Evolutionary conservation across 2,797 vertebrate species (phyloP).

Genomic region (Chelon auratus): DNA sequence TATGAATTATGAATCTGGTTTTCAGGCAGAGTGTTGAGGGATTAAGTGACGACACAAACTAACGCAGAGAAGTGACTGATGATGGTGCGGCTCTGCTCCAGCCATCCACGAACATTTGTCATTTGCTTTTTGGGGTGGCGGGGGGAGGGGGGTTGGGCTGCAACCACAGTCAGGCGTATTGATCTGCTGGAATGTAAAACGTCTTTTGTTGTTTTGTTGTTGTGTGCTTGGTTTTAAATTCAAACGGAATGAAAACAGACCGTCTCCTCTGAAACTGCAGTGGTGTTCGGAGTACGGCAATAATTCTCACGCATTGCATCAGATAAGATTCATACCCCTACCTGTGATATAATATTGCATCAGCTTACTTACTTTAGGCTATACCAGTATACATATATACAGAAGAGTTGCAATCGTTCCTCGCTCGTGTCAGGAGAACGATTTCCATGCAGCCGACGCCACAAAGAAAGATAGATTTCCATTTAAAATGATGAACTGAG

Average conservation of each 20-base stretch:
- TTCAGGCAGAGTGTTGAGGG: constrained; percentile 18
- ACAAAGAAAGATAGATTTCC: too few relatives aligned
- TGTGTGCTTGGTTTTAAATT: background rate
- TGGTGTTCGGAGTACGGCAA: too few relatives aligned
- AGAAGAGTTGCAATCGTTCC: too few relatives aligned
- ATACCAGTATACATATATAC: too few relatives aligned
- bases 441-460: too few relatives aligned
- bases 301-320: too few relatives aligned
- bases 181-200: constrained; percentile 39
- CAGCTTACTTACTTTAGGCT: too few relatives aligned
- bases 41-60: constrained; percentile 35
- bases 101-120: constrained; percentile 21
- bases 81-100: constrained; percentile 6
- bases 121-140: constrained; percentile 8
- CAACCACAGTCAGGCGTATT: background rate
- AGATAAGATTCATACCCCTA: too few relatives aligned
- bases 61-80: constrained; percentile 32
- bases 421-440: too few relatives aligned
- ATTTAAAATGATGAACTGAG: too few relatives aligned
- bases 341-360: too few relatives aligned
- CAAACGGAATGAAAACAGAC: background rate
- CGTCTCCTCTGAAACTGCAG: background rate
- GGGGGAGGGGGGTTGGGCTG: background rate
- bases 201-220: constrained; percentile 1
- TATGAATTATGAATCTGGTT: constrained; percentile 50